These are phyloP conservation scores for Invenusta paracnida DNA, from an alignment of 2,888 invertebrate genomes.

Conservation along the genomic window DNA sequence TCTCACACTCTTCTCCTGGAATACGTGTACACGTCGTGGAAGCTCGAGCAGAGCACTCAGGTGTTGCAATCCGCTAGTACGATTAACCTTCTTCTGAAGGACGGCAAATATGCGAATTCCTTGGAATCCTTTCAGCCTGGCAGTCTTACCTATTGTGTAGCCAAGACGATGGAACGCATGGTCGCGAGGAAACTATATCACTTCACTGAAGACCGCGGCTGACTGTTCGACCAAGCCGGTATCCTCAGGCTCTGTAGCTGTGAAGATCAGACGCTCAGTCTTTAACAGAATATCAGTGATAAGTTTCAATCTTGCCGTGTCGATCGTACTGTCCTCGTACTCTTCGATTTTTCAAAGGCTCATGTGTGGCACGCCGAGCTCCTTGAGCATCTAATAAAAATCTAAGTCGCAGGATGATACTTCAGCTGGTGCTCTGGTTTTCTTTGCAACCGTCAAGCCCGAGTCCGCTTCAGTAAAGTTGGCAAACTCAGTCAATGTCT, in stretches of 20 bases:
- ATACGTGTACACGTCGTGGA: neutral
- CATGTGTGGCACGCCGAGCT: neutral
- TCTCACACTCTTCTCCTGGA: neutral
- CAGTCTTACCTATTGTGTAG: neutral
- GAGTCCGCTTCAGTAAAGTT: neutral
- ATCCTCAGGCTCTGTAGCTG: neutral
- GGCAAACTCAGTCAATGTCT: neutral
- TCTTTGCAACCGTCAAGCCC: neutral
- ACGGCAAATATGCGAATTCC: neutral
- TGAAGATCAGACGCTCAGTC: neutral
- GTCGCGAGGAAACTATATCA: neutral
- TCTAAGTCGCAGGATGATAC: neutral
- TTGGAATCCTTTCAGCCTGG: neutral
- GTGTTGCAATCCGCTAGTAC: neutral
- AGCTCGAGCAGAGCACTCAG: neutral
- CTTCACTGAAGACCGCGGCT: neutral
- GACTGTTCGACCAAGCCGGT: neutral
- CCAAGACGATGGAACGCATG: conserved; percentile 17
- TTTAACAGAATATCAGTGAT: neutral
- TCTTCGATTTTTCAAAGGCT: neutral
- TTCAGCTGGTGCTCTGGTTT: neutral
- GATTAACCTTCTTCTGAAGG: neutral
- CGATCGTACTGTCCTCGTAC: neutral
- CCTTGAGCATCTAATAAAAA: too few relatives aligned
- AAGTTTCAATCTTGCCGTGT: neutral